A percentile compares a stretch with the other conserved stretches of the same genome.
Evolutionary conservation across 2,888 invertebrate species (phyloP).

Genomic region (Nineta flava): DNA sequence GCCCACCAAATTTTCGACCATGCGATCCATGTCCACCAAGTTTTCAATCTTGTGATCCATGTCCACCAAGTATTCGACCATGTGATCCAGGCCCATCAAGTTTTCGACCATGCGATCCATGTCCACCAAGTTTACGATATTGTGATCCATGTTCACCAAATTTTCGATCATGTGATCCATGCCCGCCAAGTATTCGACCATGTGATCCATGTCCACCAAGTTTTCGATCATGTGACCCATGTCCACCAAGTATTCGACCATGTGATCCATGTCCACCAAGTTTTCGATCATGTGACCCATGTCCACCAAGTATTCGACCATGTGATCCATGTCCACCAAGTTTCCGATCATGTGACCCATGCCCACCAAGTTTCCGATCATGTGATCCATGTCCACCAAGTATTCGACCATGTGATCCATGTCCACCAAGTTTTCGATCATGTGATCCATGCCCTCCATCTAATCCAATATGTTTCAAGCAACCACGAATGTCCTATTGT

Average conservation of each 20-base stretch:
- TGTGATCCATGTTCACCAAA: background rate
- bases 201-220: background rate
- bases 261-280: too few species aligned
- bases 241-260: too few species aligned
- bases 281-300: too few species aligned
- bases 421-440: background rate
- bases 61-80: background rate
- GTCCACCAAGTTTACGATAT: background rate
- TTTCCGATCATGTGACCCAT: background rate
- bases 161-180: background rate
- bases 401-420: background rate
- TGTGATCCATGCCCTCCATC: conserved; percentile 1
- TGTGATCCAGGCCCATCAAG: background rate
- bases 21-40: conserved; percentile 1
- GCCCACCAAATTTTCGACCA: background rate
- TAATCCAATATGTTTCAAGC: background rate
- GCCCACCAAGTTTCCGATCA: background rate
- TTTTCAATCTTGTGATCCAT: background rate
- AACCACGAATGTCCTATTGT: background rate
- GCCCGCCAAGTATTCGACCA: background rate
- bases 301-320: background rate
- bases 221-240: background rate
- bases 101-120: too few species aligned
- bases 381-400: background rate
- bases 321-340: background rate